Evolutionary conservation across 2,113 vertebrate genomes (phyloP).

Genomic region (Ceyx cyanopectus): DNA sequence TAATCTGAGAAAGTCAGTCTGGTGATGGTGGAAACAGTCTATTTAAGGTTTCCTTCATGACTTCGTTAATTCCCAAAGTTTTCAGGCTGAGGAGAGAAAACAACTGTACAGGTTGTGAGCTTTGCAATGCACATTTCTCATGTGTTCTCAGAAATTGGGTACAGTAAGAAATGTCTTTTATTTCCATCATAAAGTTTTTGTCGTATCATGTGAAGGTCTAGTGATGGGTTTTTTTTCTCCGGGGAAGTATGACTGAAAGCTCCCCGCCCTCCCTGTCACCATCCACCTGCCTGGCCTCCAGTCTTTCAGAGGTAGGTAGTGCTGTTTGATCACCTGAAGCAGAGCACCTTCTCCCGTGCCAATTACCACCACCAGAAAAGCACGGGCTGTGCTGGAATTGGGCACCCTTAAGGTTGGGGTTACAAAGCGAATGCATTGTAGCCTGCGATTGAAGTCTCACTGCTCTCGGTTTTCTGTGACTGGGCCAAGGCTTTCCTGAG

Average conservation of each 20-base stretch:
- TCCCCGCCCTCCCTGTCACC: background rate
- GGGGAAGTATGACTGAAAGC: background rate
- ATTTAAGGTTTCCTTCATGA: slow-evolving; percentile 22
- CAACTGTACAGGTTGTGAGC: background rate
- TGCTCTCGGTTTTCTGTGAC: background rate
- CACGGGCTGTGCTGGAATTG: rapidly evolving
- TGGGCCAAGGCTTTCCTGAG: background rate
- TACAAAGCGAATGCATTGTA: background rate
- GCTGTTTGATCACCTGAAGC: background rate
- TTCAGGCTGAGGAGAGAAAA: background rate
- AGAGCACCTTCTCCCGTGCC: background rate
- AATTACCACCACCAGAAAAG: background rate
- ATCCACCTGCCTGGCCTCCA: background rate
- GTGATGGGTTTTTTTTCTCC: background rate
- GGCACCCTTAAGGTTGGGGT: background rate
- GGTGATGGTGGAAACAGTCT: slow-evolving; percentile 8
- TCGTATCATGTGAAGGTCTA: background rate
- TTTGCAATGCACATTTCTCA: background rate
- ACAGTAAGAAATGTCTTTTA: background rate
- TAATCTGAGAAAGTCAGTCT: slow-evolving; percentile 18
- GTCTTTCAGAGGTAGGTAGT: rapidly evolving
- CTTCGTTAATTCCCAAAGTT: slow-evolving; percentile 10
- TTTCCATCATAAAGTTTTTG: background rate
- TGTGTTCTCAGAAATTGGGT: background rate
- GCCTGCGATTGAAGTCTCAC: rapidly evolving